Conservation (phyloP, 2,113 vertebrate species). For the Eptesicus fuscus region DNA sequence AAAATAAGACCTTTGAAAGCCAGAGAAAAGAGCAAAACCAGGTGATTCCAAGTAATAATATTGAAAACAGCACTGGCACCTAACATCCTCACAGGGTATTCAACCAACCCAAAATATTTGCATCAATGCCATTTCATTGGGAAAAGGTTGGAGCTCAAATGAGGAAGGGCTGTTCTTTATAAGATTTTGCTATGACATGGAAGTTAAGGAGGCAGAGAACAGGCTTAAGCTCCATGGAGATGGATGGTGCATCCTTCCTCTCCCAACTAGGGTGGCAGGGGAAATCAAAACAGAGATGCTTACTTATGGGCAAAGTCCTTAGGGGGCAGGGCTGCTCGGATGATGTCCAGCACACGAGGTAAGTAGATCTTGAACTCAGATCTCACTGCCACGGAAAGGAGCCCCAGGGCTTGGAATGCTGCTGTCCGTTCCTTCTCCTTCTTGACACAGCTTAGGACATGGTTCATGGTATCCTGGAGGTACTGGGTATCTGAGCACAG, state of each 20-base stretch:
- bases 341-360: slow-evolving; percentile 95
- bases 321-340: slow-evolving; percentile 95
- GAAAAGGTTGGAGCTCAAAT: background rate
- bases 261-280: background rate
- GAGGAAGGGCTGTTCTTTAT: background rate
- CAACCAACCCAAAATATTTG: background rate
- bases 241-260: background rate
- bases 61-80: background rate
- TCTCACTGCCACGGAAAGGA: slow-evolving; percentile 95
- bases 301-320: slow-evolving; percentile 99
- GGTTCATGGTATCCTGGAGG: slow-evolving; percentile 96
- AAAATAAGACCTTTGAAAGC: background rate
- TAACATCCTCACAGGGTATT: background rate
- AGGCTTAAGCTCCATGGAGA: background rate
- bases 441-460: slow-evolving; percentile 94
- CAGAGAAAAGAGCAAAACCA: background rate
- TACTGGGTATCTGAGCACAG: slow-evolving; percentile 90
- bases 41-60: background rate
- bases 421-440: slow-evolving; percentile 97
- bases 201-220: background rate
- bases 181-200: background rate
- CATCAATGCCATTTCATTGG: background rate
- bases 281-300: slow-evolving; percentile 54
- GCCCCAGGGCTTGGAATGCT: slow-evolving; percentile 95
- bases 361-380: slow-evolving; percentile 95